Percentiles rank a stretch among this genome's conserved stretches.
Evolutionary conservation across 2,888 invertebrate species (phyloP).

Genomic region (Eucera pruinosa): DNA sequence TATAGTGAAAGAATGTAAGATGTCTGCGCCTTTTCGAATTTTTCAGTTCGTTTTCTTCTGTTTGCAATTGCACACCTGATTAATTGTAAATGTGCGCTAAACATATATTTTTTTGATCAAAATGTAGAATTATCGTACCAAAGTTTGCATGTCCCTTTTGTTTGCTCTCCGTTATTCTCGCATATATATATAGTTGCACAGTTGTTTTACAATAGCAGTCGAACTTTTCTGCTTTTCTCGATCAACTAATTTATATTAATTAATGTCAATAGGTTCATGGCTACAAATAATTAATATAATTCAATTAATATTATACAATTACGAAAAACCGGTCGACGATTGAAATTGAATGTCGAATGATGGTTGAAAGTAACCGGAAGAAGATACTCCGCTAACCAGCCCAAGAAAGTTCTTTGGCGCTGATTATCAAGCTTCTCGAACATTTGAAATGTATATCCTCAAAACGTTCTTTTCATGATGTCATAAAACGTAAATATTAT

Average conservation of each 20-base stretch:
- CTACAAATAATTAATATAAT: constrained; percentile 17
- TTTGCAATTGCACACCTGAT: constrained; percentile 3
- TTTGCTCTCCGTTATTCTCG: constrained; percentile 34
- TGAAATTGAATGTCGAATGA: not conserved
- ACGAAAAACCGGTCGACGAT: constrained; percentile 16
- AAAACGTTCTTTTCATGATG: not conserved
- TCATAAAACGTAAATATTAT: constrained; percentile 9
- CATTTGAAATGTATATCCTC: constrained; percentile 8
- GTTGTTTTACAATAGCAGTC: not conserved
- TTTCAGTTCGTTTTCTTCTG: not conserved
- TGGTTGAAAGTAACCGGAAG: constrained; percentile 38
- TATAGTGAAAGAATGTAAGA: constrained; percentile 17
- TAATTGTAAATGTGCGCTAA: not conserved
- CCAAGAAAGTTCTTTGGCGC: constrained; percentile 31
- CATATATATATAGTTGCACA: constrained; percentile 15
- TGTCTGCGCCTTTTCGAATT: constrained; percentile 2
- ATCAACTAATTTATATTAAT: constrained; percentile 23
- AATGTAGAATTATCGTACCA: constrained; percentile 16
- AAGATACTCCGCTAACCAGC: constrained; percentile 58
- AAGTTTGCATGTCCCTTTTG: constrained; percentile 18
- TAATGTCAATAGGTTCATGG: not conserved
- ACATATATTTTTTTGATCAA: not conserved
- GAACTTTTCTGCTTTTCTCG: constrained; percentile 11
- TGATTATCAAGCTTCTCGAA: constrained; percentile 2
- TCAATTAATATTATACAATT: constrained; percentile 8